Base-by-base conservation (phyloP, 2,113 vertebrate species). In the Canis aureus region DNA sequence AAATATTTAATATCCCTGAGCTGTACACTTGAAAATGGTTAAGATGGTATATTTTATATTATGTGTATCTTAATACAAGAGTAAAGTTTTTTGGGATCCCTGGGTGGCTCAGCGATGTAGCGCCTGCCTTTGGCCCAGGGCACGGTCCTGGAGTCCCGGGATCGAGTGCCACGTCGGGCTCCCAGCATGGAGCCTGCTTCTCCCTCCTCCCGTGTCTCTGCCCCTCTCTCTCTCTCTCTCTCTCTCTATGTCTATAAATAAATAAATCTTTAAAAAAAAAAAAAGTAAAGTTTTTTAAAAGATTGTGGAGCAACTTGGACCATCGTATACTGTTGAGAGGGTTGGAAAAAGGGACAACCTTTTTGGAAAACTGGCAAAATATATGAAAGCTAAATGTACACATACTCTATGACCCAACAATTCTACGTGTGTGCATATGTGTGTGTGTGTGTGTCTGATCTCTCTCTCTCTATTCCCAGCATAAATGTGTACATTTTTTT, bases 311-410 rank as follows among this genome's bases (percentile, higher is more conserved):
- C 49, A 94, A 51, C 49, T 64, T 22, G 62, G 53, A 89, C 25
- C 38, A 60, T 76, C 51, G 38, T 53, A 53, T 27, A 69, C 25
- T 29, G 17, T 25, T 13, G 17, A 91, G 22, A 16, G 55, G 38
- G 17, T 55, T 89, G 49, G 55, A 35, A 57, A 73, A 49, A 94
- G 64, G 60, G 22, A 78, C 15, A 95, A 11, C 22, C 69, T 23
- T n/a, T 67, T 89, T 69, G 71, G 84, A 89, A 84, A 91, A 78
- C 32, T 53, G 22, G 27, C 38, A 71, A 59, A 83, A 95, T 66
- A 71, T 66, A 66, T 73, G 83, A 73, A 73, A 95, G 22, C 35
- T 29, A 57, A 73, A 64, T 79, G 64, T 27, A 49, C 38, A 53
- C 10, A 3, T 49, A 35, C 55, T 49, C 79, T 19, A 5, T 62